These are phyloP conservation scores for Xanthorhoe spadicearia DNA, from an alignment of 2,888 invertebrate genomes.

Conservation along the genomic window DNA sequence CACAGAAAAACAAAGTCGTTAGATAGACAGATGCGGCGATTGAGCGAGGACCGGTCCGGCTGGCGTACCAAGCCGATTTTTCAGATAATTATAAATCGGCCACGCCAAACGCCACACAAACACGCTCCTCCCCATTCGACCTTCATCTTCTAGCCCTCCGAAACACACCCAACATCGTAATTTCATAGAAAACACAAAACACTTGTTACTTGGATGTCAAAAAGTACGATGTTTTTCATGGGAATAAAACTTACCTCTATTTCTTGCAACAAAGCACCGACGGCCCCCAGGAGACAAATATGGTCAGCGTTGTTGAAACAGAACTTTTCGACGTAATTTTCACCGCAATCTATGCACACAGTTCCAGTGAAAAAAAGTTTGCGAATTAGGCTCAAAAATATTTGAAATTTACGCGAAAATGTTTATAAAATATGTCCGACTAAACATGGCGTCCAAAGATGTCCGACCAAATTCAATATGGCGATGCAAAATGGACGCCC, in stretches of 20 bases:
- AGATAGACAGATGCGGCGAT: conserved; percentile 57
- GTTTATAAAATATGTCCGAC: conserved; percentile 91
- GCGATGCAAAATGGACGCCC: conserved; percentile 85
- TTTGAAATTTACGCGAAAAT: conserved; percentile 86
- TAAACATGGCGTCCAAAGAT: conserved; percentile 90
- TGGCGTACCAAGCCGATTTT: conserved; percentile 56
- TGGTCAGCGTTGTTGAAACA: conserved; percentile 77
- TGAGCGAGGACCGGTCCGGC: conserved; percentile 67
- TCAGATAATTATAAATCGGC: conserved; percentile 75
- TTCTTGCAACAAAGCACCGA: conserved; percentile 81
- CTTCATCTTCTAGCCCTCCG: conserved; percentile 64
- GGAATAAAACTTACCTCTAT: conserved; percentile 82
- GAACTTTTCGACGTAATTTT: conserved; percentile 72
- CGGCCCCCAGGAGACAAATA: conserved; percentile 78
- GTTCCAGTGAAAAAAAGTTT: conserved; percentile 81
- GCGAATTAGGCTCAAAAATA: conserved; percentile 80
- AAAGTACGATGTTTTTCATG: conserved; percentile 75
- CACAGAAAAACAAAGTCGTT: conserved; percentile 53
- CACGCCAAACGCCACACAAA: conserved; percentile 68
- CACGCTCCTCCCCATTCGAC: conserved; percentile 64
- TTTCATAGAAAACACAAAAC: conserved; percentile 77
- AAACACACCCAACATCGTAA: conserved; percentile 58
- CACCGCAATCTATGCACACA: conserved; percentile 68
- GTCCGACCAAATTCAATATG: conserved; percentile 87
- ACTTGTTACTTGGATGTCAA: conserved; percentile 81